Conservation (phyloP, 2,888 invertebrate species). For the Drosophila neonasuta region DNA sequence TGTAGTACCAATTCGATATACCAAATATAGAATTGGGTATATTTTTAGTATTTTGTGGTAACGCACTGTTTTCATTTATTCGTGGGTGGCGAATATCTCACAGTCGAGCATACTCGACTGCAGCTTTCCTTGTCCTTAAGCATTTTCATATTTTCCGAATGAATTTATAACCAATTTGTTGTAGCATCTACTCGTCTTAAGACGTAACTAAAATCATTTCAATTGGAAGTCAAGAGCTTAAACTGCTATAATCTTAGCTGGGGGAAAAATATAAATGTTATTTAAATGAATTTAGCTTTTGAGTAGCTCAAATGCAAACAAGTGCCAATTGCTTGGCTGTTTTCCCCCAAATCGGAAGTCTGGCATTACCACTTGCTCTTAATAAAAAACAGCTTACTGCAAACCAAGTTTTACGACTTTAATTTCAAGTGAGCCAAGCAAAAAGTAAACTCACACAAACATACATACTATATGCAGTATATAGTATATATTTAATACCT, state of each 20-base stretch:
- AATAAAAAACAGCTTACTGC: conserved; percentile 20
- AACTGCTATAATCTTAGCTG: neutral
- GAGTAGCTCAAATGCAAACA: neutral
- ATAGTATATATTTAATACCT: conserved; percentile 3
- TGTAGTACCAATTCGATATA: no score
- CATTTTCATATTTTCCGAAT: neutral
- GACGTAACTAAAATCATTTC: neutral
- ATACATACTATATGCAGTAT: neutral
- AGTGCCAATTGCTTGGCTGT: neutral
- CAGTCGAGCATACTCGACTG: no score
- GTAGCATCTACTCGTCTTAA: neutral
- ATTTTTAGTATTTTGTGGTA: no score
- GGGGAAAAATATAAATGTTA: neutral
- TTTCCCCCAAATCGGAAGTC: neutral
- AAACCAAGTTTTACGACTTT: conserved; percentile 27
- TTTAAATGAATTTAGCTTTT: neutral
- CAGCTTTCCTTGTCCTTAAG: no score
- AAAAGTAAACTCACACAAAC: conserved; percentile 2
- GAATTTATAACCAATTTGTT: neutral
- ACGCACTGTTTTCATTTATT: no score
- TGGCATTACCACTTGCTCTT: conserved; percentile 3
- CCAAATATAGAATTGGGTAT: no score
- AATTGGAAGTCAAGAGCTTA: neutral
- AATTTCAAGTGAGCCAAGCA: conserved; percentile 20
- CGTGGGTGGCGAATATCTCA: no score